Conservation (phyloP, 2,797 vertebrate genomes). For the Tauraco hartlaubi region DNA sequence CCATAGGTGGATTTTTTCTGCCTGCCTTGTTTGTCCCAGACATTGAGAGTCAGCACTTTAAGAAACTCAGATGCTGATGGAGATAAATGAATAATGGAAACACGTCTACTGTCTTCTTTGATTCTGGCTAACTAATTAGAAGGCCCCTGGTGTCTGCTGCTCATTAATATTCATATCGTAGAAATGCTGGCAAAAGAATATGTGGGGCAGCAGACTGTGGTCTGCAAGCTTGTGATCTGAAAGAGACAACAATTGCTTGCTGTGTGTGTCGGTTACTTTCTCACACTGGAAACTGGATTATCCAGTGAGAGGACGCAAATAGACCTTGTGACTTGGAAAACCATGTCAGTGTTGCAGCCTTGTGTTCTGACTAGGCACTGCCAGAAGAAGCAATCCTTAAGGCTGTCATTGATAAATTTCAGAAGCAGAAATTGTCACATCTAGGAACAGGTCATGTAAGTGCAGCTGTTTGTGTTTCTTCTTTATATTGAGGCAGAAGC, state of each 20-base stretch:
- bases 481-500: not conserved
- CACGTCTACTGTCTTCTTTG: not conserved
- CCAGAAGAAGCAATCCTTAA: not conserved
- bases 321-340: slow-evolving; percentile 31
- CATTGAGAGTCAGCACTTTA: slow-evolving; percentile 17
- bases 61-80: not conserved
- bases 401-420: not conserved
- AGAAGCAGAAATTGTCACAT: not conserved
- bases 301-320: not conserved
- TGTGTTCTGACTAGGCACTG: not conserved
- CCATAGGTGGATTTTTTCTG: not conserved
- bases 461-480: not conserved
- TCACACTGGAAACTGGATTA: slow-evolving; percentile 27
- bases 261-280: slow-evolving; percentile 40
- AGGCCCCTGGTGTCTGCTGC: not conserved
- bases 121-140: slow-evolving; percentile 54
- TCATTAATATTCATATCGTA: slow-evolving; percentile 50
- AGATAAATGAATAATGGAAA: slow-evolving; percentile 29
- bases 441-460: not conserved
- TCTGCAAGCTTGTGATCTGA: slow-evolving; percentile 13
- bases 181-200: slow-evolving; percentile 4
- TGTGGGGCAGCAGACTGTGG: slow-evolving; percentile 65
- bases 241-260: slow-evolving; percentile 50
- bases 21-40: not conserved
- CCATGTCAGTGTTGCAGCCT: not conserved